A percentile compares a stretch with the other conserved stretches of the same genome.
Evolutionary conservation across 92 coral and sea anemone species (phyloP).

Genomic region (Palythoa heliodiscus): DNA sequence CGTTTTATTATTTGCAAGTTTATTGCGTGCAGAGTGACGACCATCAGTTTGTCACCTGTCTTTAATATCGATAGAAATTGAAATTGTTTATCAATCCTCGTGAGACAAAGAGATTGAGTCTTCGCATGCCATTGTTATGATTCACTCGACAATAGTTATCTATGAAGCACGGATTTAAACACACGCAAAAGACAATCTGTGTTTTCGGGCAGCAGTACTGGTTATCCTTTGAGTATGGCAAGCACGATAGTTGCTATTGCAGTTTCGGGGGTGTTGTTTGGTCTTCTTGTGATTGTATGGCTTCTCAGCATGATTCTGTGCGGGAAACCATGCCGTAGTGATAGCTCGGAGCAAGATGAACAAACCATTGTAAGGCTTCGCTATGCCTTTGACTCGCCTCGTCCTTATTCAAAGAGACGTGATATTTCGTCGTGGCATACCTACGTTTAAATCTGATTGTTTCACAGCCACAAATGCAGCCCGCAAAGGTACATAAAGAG

Average conservation of each 20-base stretch:
- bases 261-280: constrained; percentile 31
- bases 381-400: not conserved
- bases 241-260: constrained; percentile 25
- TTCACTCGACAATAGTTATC: not conserved
- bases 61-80: not conserved
- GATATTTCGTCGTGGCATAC: constrained; percentile 34
- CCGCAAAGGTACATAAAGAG: not conserved
- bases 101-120: not conserved
- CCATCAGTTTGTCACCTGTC: not conserved
- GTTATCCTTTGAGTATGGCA: not conserved
- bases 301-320: constrained; percentile 18
- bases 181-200: not conserved
- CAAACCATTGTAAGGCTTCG: constrained; percentile 3
- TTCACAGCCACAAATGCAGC: not conserved
- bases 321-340: not conserved
- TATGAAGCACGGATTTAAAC: not conserved
- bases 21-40: no score
- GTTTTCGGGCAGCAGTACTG: not conserved
- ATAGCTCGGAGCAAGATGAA: not conserved
- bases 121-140: constrained; percentile 14
- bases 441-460: not conserved
- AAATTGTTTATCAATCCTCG: not conserved
- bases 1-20: no score
- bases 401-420: constrained; percentile 15
- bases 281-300: constrained; percentile 15